A percentile compares a stretch with the other conserved stretches of the same genome.
These are phyloP conservation scores for Andricus curvator DNA, from an alignment of 2,888 invertebrate species.

Conservation along the genomic window DNA sequence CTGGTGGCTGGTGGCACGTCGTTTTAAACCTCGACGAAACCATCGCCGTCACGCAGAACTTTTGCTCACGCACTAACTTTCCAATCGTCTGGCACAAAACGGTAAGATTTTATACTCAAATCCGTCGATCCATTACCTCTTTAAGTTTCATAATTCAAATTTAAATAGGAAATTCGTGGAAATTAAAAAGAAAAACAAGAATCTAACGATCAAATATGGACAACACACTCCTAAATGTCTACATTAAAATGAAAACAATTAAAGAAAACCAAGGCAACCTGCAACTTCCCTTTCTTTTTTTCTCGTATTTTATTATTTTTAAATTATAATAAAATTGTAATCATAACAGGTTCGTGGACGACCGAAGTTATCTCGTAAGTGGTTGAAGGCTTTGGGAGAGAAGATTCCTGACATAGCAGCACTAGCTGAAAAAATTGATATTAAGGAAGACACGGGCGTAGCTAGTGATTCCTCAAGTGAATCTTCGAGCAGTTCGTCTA, in stretches of 20 bases:
- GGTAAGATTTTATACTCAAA: conserved; percentile 69
- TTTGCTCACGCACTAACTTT: conserved; percentile 96
- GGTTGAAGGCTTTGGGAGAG: conserved; percentile 86
- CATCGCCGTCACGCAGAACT: conserved; percentile 99
- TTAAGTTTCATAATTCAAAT: no score
- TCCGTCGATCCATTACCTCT: no score
- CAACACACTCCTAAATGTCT: no score
- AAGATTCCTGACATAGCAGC: conserved; percentile 89
- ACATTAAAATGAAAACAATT: no score
- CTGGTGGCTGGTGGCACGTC: conserved; percentile 99
- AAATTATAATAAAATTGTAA: not conserved
- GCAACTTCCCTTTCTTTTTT: no score
- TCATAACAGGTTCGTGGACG: conserved; percentile 85
- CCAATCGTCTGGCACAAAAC: conserved; percentile 99
- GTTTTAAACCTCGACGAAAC: conserved; percentile 98
- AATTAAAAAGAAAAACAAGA: no score
- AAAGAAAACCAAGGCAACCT: no score
- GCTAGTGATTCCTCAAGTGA: conserved; percentile 97
- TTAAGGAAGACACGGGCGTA: conserved; percentile 91
- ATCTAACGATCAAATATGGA: no score
- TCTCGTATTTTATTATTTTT: no score
- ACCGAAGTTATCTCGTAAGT: conserved; percentile 96
- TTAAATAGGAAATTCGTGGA: no score
- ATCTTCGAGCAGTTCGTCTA: conserved; percentile 86
- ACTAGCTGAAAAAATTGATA: conserved; percentile 90